Evolutionary conservation across 64 coral and sea anemone species (phyloP), one percentile per base, ranked within the genome.

Genomic region (Porites lutea): DNA sequence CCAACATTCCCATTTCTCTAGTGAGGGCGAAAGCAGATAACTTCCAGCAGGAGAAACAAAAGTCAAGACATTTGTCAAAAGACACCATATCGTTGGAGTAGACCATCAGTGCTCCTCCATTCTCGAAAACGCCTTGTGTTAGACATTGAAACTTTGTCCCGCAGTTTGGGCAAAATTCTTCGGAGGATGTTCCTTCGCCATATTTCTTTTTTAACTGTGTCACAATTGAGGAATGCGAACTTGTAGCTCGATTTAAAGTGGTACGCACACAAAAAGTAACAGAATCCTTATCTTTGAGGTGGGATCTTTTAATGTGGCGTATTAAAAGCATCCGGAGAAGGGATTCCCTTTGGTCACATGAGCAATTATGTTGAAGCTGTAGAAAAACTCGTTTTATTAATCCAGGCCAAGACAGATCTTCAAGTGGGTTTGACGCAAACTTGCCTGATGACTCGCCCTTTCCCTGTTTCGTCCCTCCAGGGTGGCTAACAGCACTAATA

Each of bases 231-330:
- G 5, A 11, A 55, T 55, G 53, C 53, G 2, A 55, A 54, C 52
- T 54, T 54, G 52, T 54, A 54, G 52, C 0, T 55, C 5, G 53
- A 55, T 67, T 2, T 0, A 67, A 67, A 67, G 13, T 19, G 4
- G n/a, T 71, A 5, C 0, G 78, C 50, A 6, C 16, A 72, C 4
- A 86, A 65, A 70, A 86, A 86, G 62, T 86, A 54, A 86, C 15
- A 48, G 61, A 65, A 86, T 67, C 61, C 82, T 44, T 63, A 68
- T 86, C 45, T 68, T 86, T 19, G 43, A 21, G 3, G 82, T 86
- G 82, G 82, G 6, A 63, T 86, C 82, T 86, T 86, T 86, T 13
- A 50, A 86, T 69, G 82, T 69, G 82, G 82, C 82, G 82, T 67
- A 69, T 86, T 63, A 69, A 86, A 86, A 65, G 82, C 82, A 48